These are phyloP conservation scores for Saturnia japonica DNA, from an alignment of 2,888 invertebrate genomes.

Conservation along the genomic window DNA sequence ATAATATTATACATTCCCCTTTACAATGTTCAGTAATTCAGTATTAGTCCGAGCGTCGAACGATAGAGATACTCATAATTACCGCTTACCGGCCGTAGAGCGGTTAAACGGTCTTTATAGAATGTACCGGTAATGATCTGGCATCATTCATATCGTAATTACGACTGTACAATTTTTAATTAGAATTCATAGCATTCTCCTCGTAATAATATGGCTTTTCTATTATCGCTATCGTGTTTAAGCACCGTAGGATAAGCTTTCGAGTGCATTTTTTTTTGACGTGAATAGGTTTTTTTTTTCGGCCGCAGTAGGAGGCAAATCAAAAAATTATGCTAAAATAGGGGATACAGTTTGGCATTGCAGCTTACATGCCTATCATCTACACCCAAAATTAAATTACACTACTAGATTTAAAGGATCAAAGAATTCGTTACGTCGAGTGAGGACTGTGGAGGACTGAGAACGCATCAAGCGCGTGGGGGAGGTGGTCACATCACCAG, in stretches of 20 bases:
- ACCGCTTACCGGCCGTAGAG: slow-evolving; percentile 16
- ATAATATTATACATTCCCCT: not conserved
- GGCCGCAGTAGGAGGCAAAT: too few species aligned
- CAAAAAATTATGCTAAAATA: too few species aligned
- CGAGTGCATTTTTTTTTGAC: not conserved
- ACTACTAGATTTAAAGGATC: too few species aligned
- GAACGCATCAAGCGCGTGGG: too few species aligned
- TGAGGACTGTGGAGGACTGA: too few species aligned
- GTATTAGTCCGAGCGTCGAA: slow-evolving; percentile 16
- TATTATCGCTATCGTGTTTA: slow-evolving; percentile 11
- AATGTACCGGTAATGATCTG: slow-evolving; percentile 21
- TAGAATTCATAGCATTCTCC: slow-evolving; percentile 17
- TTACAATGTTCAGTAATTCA: not conserved
- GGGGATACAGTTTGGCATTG: too few species aligned
- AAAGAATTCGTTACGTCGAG: too few species aligned
- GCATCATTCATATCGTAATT: slow-evolving; percentile 21
- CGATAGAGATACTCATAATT: slow-evolving; percentile 20
- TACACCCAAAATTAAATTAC: too few species aligned
- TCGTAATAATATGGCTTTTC: slow-evolving; percentile 10
- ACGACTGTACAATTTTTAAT: slow-evolving; percentile 17
- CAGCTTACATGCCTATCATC: too few species aligned
- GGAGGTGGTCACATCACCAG: too few species aligned
- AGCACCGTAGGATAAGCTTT: not conserved
- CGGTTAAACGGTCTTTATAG: slow-evolving; percentile 13
- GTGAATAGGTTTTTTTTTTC: not conserved